A percentile compares a stretch with the other conserved stretches of the same genome.
Conservation (phyloP, 2,797 vertebrate species). For the Rhinophrynus dorsalis region DNA sequence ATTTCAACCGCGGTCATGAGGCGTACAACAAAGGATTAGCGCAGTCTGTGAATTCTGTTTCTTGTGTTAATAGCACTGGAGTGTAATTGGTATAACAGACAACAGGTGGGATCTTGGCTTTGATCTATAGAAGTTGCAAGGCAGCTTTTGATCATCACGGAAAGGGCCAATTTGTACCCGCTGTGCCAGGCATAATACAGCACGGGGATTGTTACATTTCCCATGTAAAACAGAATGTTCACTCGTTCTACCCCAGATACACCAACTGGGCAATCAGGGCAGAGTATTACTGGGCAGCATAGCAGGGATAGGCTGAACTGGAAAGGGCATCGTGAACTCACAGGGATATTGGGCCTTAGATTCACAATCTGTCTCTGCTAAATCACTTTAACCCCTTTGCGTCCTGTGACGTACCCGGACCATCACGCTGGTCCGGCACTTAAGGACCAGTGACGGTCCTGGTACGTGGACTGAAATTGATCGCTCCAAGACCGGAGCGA, state of each 20-base stretch:
- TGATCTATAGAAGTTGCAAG: constrained; percentile 2
- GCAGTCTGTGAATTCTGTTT: constrained; percentile 9
- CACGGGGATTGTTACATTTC: neutral
- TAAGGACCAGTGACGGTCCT: no score
- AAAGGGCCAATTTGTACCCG: constrained; percentile 24
- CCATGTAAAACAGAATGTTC: neutral
- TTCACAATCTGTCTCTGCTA: no score
- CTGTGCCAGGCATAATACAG: constrained; percentile 11
- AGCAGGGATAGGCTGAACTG: neutral
- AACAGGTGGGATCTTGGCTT: constrained; percentile 35
- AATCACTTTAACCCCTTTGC: no score
- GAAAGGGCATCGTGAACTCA: no score
- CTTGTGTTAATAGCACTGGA: constrained; percentile 7
- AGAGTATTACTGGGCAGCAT: no score
- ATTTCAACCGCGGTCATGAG: neutral
- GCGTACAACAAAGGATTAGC: constrained; percentile 17
- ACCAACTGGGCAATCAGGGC: no score
- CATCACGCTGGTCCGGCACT: no score
- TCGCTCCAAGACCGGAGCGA: no score
- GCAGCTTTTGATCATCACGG: constrained; percentile 25
- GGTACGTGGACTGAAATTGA: no score
- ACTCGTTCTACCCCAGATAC: neutral
- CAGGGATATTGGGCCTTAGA: no score
- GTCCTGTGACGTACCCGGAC: no score
- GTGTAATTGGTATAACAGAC: constrained; percentile 12